Base-by-base conservation (phyloP, 2,888 invertebrate genomes). In the Drosophila atroscutellata region DNA sequence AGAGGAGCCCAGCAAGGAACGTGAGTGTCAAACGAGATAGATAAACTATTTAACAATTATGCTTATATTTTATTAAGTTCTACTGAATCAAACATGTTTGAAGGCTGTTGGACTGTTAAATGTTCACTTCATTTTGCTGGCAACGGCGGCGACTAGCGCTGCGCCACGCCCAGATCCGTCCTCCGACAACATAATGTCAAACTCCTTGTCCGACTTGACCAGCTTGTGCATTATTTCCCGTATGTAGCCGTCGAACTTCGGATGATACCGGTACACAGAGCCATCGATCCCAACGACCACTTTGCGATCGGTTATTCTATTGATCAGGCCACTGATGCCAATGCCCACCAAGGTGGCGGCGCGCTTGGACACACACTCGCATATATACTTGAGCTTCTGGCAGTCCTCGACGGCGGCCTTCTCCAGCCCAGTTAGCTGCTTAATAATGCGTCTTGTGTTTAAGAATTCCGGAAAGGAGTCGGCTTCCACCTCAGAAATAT, bases 221-320 rank as follows among this genome's bases (percentile, higher is more conserved):
- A 98, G 94, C 89, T 96, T 94, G 36, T 94, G 93, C 90, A 98
- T 97, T 93, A 97, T 97, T 77, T 97, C 96, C 86, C 96, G 95
- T 97, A 99, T 98, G 88, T 98, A 95, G 91, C 96, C 95, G 93
- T 98, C 97, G 94, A 99, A 99, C 93, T 97, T 96, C 0, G 99
- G 99, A 93, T 99, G 99, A 94, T 96, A 98, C 83, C 98, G 95
- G 94, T 98, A 99, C 3, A 99, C 97, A 61, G 98, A 98, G 62
- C 99, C 99, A 93, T 99, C 99, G 84, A 99, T 97, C 72, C 98
- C 99, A 54, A 99, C 97, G 2, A 98, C 98, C 59, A 98, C 96
- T 76, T 95, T 95, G n/a, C 96, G 95, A 89, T 97, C 96, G 65
- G 94, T 94, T 95, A 99, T 98, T 94, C 97, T 97, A 93, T 98